Base-by-base conservation (phyloP, 2,888 invertebrate species). In the Baccha elongata region DNA sequence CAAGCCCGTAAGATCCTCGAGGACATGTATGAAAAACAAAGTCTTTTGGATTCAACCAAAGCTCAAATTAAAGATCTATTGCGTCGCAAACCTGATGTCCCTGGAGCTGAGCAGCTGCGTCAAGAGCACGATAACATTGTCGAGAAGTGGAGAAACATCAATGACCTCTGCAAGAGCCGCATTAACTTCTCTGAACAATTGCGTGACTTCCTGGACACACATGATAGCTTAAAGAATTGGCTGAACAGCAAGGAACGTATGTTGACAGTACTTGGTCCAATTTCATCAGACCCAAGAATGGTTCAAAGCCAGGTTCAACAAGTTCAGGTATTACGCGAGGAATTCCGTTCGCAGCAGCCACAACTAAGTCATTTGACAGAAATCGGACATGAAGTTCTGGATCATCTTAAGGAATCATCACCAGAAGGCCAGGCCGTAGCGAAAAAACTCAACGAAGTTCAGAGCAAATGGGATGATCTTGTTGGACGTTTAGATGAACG, bases 301-400 rank as follows among this genome's bases (percentile, higher is more conserved):
- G 97, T 98, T 2, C 96, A 97, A 88, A 97, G 97, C 37, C 99
- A 99, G 92, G 96, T 98, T 15, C 97, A 98, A 88, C 98, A 98
- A 93, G 95, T 96, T 2, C 96, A 98, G 93, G 98, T 99, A 0
- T 92, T 99, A 53, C 94, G 98, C 79, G 99, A 99, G 90, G 99
- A 99, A 91, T 96, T 98, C 93, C 93, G 97, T 76, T 94, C 96
- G 0, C 98, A 99, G 89, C 97, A 98, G 88, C 97, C 98, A 0
- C 96, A 97, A 86, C 91, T 98, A 79, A 94, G 96, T 78, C 96
- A 97, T 88, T 92, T 98, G 85, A 94, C 97, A 86, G 94, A 96
- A 85, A 93, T 96, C 32, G 97, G 96, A 0, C 94, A 94, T 50
- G 94, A 94, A 13, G 94, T 97, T 0, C 91, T 98, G 53, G 93